Evolutionary conservation across 2,113 vertebrate species (phyloP).

Genomic region (Microcebus griseorufus): DNA sequence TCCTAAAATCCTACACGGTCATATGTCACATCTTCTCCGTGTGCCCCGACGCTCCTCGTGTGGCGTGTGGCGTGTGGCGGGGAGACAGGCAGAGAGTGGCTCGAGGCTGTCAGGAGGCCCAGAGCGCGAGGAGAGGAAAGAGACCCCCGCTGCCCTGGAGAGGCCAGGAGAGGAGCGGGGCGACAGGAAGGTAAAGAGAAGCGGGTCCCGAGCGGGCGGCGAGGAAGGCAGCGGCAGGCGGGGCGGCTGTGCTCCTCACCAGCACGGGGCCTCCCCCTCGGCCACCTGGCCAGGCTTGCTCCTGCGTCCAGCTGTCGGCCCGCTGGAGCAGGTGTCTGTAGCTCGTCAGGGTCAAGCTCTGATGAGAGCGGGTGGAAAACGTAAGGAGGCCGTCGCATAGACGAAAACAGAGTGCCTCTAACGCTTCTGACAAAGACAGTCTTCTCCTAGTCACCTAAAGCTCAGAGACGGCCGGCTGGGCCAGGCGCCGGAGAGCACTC

Average conservation of each 20-base stretch:
- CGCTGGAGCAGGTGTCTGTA: not conserved
- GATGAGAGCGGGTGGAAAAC: not conserved
- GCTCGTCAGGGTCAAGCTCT: too few species aligned
- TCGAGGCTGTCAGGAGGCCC: not conserved
- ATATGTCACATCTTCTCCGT: not conserved
- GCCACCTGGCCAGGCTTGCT: too few species aligned
- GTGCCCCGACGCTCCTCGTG: not conserved
- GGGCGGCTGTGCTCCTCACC: accelerated
- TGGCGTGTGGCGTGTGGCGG: too few species aligned
- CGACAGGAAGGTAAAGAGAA: too few species aligned
- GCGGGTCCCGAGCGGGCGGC: accelerated
- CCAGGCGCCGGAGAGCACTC: not conserved
- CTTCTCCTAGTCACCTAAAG: accelerated
- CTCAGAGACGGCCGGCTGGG: accelerated
- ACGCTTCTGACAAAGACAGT: accelerated
- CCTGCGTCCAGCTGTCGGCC: accelerated
- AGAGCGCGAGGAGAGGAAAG: not conserved
- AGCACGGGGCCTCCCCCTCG: too few species aligned
- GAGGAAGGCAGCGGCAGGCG: accelerated
- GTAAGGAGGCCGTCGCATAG: accelerated
- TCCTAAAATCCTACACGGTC: not conserved
- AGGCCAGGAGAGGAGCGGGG: too few species aligned
- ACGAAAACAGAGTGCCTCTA: accelerated
- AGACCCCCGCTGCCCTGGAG: too few species aligned
- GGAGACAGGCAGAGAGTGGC: not conserved